These are phyloP conservation scores for cattle (Bos taurus) DNA, from an alignment of 2,113 vertebrate species.

Conservation along the genomic window ARS-UCD2.0 NC_037342.1:58433501-58434000, in stretches of 20 bases:
- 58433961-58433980: conserved; percentile 22
- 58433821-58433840: conserved; percentile 68
- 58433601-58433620: conserved; percentile 69
- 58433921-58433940: conserved; percentile 28
- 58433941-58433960: conserved; percentile 34
- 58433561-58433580: conserved; percentile 39
- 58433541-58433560: conserved; percentile 52
- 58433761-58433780: conserved; percentile 47
- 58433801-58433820: conserved; percentile 70
- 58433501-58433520: conserved; percentile 40
- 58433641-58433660: conserved; percentile 42
- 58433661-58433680: conserved; percentile 43
- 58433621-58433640: conserved; percentile 41
- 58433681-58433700: conserved; percentile 63
- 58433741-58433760: conserved; percentile 38
- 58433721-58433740: conserved; percentile 44
- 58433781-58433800: conserved; percentile 61
- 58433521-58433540: conserved; percentile 44
- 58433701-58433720: conserved; percentile 48
- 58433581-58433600: conserved; percentile 64
- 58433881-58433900: conserved; percentile 57
- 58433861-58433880: conserved; percentile 69
- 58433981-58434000: background rate
- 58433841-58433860: conserved; percentile 72
- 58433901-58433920: conserved; percentile 63